Base-by-base conservation (phyloP, 1,140 invertebrate species). In the Ceratina australensis region DNA sequence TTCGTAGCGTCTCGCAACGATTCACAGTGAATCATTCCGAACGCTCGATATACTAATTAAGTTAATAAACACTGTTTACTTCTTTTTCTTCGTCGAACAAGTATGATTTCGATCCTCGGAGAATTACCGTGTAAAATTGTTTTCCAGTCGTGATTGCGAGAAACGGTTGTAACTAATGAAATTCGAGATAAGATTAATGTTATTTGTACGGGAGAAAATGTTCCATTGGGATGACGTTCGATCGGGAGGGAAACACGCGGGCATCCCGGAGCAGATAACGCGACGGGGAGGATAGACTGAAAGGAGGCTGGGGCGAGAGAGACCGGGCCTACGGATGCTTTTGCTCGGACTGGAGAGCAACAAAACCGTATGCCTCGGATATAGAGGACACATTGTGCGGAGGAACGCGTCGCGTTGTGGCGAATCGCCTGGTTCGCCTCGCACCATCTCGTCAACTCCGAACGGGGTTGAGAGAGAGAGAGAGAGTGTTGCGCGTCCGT, bases 311-410 rank as follows among this genome's bases (percentile, higher is more conserved):
- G 47, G 13, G n/a, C 52, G 52, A 52, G 50, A 52, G 50, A 52
- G 50, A 52, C 15, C 5, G 50, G 54, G 18, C 16, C 18, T 4
- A n/a, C 18, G 50, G 54, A n/a, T 10, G 54, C 54, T 22, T 52
- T 54, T 5, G 65, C 49, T 16, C 18, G n/a, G 49, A 2, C 2
- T 42, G 49, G 42, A 22, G 59, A 83, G 82, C 81, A 83, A 85
- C 83, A 79, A 68, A 76, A 80, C 80, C 75, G 69, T 26, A 20
- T 56, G 59, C 16, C 16, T 54, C 50, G 80, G 68, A 84, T 85
- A 91, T 86, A 91, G 89, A 89, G 87, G 84, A 88, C 83, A 87
- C 89, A 90, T 91, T 90, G 90, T 91, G 75, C 54, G 33, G 81
- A 82, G 80, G 69, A 82, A 79, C 69, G 78, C 80, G 77, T 83